Evolutionary conservation across 1,140 invertebrate genomes (phyloP), one percentile per base, ranked within the genome.

Genomic region (Hirudo medicinalis): DNA sequence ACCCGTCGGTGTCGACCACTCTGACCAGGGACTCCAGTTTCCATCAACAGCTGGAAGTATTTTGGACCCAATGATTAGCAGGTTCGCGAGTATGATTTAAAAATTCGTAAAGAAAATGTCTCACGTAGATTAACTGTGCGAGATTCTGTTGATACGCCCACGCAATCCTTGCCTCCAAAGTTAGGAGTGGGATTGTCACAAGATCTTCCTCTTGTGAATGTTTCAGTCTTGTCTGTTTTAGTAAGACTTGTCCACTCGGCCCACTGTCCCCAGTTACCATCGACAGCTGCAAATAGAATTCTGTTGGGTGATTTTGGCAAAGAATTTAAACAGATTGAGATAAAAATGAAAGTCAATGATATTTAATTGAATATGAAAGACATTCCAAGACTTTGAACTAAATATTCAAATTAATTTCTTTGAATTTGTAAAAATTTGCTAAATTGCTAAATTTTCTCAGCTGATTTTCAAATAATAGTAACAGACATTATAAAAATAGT

Each of bases 161-260:
- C 76, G 76, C 89, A 90, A n/a, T 88, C 86, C 5, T 82, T 75
- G 0, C 87, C 86, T 15, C 87, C 85, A 53, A 87, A 74, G 27
- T 75, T 80, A 0, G 87, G 86, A 13, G 79, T 77, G 0, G 88
- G 86, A 77, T 85, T 86, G 70, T 88, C 85, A 76, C 89, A 90
- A 36, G 80, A 78, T 71, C 86, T 77, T 17, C 79, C 81, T 40
- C 86, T 57, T 11, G 20, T 25, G 27, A 60, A 68, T 68, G 69
- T 70, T 43, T 53, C n/a, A n/a, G 49, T 49, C 25, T 49, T 49
- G 69, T 49, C 49, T 19, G 69, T 49, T 25, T 49, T 54, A 8
- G 40, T 49, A 36, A 49, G 40, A 32, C 29, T 49, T 5, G 69
- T 49, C 69, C 69, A 70, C 43, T 70, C 69, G 29, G 32, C 27